A percentile compares a stretch with the other conserved stretches of the same genome.
These are phyloP conservation scores for Eutolmus rufibarbis DNA, from an alignment of 2,888 invertebrate species.

Conservation along the genomic window DNA sequence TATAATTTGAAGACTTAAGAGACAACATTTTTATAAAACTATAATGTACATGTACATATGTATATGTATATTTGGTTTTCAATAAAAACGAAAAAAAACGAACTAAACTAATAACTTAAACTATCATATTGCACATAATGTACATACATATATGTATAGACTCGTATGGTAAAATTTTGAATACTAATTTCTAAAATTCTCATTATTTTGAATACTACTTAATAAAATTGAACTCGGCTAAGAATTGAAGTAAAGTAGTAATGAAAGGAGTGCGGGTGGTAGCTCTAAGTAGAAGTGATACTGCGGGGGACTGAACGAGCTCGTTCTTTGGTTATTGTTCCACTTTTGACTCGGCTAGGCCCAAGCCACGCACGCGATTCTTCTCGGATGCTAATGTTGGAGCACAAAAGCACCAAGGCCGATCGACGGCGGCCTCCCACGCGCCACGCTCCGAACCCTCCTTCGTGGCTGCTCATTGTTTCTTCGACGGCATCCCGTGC, in stretches of 20 bases:
- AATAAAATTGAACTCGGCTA: neutral
- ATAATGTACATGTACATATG: too few species aligned
- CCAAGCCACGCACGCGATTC: neutral
- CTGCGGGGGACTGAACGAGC: neutral
- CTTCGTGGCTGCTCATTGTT: neutral
- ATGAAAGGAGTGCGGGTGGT: neutral
- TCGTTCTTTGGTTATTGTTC: neutral
- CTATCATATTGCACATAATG: too few species aligned
- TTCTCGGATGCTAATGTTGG: neutral
- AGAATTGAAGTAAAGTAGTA: neutral
- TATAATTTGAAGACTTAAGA: too few species aligned
- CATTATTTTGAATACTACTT: too few species aligned
- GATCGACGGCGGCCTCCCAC: constrained; percentile 41
- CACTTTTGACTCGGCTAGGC: neutral
- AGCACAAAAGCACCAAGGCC: neutral
- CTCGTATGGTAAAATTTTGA: too few species aligned
- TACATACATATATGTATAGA: too few species aligned
- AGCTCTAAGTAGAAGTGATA: neutral
- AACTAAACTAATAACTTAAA: too few species aligned
- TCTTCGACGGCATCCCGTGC: constrained; percentile 4
- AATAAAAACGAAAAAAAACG: too few species aligned
- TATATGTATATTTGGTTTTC: too few species aligned
- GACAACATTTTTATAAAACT: too few species aligned
- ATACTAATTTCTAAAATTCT: too few species aligned
- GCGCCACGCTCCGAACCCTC: constrained; percentile 26